Evolutionary conservation across 2,113 vertebrate species (phyloP).

Genomic region (Ibidorhyncha struthersii): DNA sequence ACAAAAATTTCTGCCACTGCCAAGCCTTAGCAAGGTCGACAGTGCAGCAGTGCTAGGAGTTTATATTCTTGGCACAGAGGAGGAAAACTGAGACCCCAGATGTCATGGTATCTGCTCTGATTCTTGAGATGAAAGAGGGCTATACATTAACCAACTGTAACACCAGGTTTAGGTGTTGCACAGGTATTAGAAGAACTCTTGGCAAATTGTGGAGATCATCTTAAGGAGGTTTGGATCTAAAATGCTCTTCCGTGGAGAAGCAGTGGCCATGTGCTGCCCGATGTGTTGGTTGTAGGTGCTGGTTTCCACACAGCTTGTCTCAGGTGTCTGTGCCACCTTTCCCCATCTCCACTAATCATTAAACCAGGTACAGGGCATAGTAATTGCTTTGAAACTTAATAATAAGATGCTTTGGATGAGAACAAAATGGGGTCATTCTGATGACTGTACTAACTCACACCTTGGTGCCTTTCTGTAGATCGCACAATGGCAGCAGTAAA

Average conservation of each 20-base stretch:
- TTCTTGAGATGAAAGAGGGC: too few species aligned
- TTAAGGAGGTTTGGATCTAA: background rate
- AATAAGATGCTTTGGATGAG: background rate
- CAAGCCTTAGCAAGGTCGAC: background rate
- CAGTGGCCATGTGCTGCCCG: background rate
- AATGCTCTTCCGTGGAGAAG: background rate
- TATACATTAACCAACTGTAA: background rate
- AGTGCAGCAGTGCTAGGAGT: rapidly evolving
- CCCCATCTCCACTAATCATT: background rate
- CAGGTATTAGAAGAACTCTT: background rate
- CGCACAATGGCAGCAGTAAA: too few species aligned
- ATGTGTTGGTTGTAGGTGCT: rapidly evolving
- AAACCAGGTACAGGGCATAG: background rate
- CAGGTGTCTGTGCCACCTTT: background rate
- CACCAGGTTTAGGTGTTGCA: background rate
- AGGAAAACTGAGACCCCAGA: rapidly evolving
- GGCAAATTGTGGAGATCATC: background rate
- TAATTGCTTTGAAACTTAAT: background rate
- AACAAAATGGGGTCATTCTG: background rate
- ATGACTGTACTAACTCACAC: background rate
- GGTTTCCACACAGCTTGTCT: background rate
- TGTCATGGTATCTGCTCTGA: rapidly evolving
- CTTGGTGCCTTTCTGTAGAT: background rate
- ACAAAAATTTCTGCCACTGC: background rate
- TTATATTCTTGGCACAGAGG: background rate